Conservation (phyloP, 2,797 vertebrate species). For the Novumbra hubbsi region DNA sequence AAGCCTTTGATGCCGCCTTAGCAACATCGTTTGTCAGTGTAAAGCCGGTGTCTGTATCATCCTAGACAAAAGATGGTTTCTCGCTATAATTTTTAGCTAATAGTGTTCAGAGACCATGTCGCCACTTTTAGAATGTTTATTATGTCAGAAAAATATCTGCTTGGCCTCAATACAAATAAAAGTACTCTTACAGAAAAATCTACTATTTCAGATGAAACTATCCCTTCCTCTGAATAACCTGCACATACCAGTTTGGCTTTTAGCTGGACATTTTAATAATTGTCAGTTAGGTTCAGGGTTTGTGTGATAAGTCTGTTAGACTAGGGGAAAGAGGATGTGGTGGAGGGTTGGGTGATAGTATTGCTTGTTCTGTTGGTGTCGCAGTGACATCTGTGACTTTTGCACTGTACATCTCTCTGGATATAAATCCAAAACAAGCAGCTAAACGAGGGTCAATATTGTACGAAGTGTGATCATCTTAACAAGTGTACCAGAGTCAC, state of each 20-base stretch:
- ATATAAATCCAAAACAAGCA: neutral
- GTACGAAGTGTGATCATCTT: neutral
- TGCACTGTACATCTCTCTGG: neutral
- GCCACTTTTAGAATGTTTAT: neutral
- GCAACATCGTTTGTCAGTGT: slow-evolving; percentile 3
- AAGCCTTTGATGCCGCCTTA: neutral
- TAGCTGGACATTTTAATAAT: neutral
- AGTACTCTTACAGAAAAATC: neutral
- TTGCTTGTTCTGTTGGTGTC: neutral
- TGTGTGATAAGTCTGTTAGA: neutral
- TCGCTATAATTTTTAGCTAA: neutral
- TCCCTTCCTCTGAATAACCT: neutral
- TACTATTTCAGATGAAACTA: neutral
- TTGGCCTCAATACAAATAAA: neutral
- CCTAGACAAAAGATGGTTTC: neutral
- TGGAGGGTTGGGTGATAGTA: neutral
- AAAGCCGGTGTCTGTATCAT: neutral
- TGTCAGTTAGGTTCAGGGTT: neutral
- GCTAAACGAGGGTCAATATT: neutral
- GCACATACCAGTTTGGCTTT: neutral
- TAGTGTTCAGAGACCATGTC: neutral
- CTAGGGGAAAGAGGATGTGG: slow-evolving; percentile 2
- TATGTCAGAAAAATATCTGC: too few species aligned
- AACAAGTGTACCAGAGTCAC: neutral
- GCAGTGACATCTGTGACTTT: neutral